Evolutionary conservation across 2,888 invertebrate genomes (phyloP).

Genomic region (Parelbella ahira): DNA sequence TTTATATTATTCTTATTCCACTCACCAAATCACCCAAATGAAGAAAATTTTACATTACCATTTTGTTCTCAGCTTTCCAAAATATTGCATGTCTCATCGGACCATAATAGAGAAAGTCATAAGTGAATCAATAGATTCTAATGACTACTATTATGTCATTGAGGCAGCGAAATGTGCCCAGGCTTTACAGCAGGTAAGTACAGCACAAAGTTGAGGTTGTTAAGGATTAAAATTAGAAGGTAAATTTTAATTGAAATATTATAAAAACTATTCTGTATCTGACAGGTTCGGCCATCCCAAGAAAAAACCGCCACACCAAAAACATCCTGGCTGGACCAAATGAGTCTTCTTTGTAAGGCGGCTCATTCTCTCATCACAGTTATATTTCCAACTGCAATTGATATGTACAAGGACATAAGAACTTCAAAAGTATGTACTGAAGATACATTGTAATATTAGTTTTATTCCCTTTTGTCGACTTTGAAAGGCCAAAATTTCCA

Average conservation of each 20-base stretch:
- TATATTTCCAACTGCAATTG: slow-evolving; percentile 48
- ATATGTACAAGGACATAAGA: slow-evolving; percentile 45
- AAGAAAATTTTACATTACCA: no score
- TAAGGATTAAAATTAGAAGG: no score
- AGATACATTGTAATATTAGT: no score
- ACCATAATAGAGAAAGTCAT: slow-evolving; percentile 51
- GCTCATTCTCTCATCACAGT: slow-evolving; percentile 51
- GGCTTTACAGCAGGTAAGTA: slow-evolving; percentile 59
- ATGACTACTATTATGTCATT: slow-evolving; percentile 54
- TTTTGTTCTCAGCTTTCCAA: slow-evolving; percentile 67
- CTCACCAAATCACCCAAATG: no score
- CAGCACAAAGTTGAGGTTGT: no score
- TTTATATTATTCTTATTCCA: no score
- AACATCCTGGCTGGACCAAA: slow-evolving; percentile 62
- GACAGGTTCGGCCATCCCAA: slow-evolving; percentile 38
- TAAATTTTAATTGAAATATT: no score
- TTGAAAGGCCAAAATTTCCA: no score
- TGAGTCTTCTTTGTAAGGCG: slow-evolving; percentile 51
- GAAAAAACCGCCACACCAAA: slow-evolving; percentile 61
- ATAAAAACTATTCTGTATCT: background rate
- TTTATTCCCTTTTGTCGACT: no score
- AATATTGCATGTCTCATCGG: slow-evolving; percentile 61
- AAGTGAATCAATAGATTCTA: slow-evolving; percentile 38
- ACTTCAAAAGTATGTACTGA: slow-evolving; percentile 12
- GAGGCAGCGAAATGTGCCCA: slow-evolving; percentile 68